Percentiles rank a stretch among this genome's conserved stretches.
Evolutionary conservation across 1,140 invertebrate species (phyloP).

Genomic region (Metaphire vulgaris): DNA sequence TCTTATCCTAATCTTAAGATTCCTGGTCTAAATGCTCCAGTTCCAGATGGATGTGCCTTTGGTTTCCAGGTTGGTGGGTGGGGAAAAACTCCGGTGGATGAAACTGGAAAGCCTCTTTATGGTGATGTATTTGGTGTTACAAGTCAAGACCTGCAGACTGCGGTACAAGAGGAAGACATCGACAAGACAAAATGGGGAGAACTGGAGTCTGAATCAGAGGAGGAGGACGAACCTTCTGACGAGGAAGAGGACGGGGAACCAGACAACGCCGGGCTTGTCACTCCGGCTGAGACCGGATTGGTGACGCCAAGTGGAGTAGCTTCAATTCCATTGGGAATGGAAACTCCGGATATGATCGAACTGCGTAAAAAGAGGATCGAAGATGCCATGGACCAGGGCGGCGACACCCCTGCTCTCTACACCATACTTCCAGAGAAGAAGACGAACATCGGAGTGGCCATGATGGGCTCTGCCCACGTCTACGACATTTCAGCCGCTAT

Average conservation of each 20-base stretch:
- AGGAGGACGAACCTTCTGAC: constrained; percentile 64
- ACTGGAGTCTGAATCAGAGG: constrained; percentile 63
- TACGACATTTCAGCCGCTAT: constrained; percentile 74
- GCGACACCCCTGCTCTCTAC: constrained; percentile 49
- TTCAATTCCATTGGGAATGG: constrained; percentile 87
- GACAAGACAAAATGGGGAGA: constrained; percentile 92
- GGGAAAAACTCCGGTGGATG: constrained; percentile 99
- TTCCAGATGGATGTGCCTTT: constrained; percentile 76
- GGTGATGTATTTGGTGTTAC: constrained; percentile 90
- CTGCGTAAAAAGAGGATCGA: constrained; percentile 94
- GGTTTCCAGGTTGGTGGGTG: constrained; percentile 97
- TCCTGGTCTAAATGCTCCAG: constrained; percentile 63
- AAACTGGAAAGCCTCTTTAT: constrained; percentile 92
- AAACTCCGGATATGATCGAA: constrained; percentile 97
- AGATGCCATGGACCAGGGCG: constrained; percentile 82
- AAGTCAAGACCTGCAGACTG: constrained; percentile 35
- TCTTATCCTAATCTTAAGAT: constrained; percentile 99
- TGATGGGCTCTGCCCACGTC: constrained; percentile 90
- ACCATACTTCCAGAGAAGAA: constrained; percentile 83
- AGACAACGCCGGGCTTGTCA: constrained; percentile 58
- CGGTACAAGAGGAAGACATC: constrained; percentile 72
- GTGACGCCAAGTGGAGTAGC: constrained; percentile 91
- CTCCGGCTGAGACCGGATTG: constrained; percentile 57
- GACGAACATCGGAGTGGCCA: constrained; percentile 77
- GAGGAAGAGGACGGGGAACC: constrained; percentile 58